Evolutionary conservation across 2,113 vertebrate species (phyloP), one percentile per base, ranked within the genome.

Genomic region (Anarrhichthys ocellatus): DNA sequence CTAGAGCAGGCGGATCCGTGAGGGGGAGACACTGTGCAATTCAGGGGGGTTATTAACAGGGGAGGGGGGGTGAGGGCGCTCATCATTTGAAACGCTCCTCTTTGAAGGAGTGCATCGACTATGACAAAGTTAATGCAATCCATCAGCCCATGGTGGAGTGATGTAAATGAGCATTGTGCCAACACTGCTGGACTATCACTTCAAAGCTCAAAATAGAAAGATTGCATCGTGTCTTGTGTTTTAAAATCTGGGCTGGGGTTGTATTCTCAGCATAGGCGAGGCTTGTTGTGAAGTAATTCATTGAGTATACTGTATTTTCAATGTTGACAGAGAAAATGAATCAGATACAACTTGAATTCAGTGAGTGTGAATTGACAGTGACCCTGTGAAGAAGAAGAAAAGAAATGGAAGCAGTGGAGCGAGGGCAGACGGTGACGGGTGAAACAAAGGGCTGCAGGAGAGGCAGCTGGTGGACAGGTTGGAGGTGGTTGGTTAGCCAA

Each of bases 31-130:
- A 40, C 24, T 17, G 69, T 44, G 9, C 44, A 38, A 36, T 24
- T 56, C 48, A 46, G 17, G 2, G 4, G 17, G 48, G 38, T 22
- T 24, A 59, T 48, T 32, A 67, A 71, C 29, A 69, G 40, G 20
- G 29, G 80, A 54, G 70, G 76, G 67, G 67, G 32, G 32, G 54
- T 52, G n/a, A 72, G 4, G 69, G 20, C 32, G 11, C 36, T 85
- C 42, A 79, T 90, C 68, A 91, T 92, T 87, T 89, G 73, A 88
- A 90, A 80, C 59, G 40, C 73, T 81, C 2, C 34, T 56, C 69
- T 87, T 82, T 83, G 69, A 88, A 85, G 27, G 64, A 84, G 65
- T 68, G 77, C 79, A 82, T 66, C n/a, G 78, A 88, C 73, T 90
- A 66, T 81, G 63, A 67, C 78, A 78, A 73, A 84, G 73, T 87